Conservation (phyloP, 30 jellyfish, hydroid and myxozoan genomes). For the Cassiopea xamachana region DNA sequence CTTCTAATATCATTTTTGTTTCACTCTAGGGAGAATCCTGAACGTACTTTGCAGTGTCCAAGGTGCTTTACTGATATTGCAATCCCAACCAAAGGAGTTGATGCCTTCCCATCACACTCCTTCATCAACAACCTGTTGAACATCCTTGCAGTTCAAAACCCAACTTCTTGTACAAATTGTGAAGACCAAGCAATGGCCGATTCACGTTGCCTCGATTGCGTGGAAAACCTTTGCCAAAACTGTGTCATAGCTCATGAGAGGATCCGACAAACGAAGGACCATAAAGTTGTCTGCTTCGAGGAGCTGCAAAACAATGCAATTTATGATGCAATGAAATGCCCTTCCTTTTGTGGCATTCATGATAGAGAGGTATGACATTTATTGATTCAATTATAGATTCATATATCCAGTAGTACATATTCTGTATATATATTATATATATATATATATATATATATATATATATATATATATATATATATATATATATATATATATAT, state of each 20-base stretch:
- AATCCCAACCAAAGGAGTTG: constrained; percentile 93
- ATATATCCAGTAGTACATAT: too few relatives aligned
- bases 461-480: too few relatives aligned
- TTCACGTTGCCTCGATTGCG: constrained; percentile 98
- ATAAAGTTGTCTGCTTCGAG: constrained; percentile 88
- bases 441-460: too few relatives aligned
- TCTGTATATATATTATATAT: too few relatives aligned
- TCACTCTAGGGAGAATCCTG: constrained; percentile 71
- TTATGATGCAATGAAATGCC: constrained; percentile 94
- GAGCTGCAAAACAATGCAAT: constrained; percentile 98
- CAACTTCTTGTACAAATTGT: constrained; percentile 93
- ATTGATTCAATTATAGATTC: not conserved
- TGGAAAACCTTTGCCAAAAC: constrained; percentile 88
- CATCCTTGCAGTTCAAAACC: constrained; percentile 89
- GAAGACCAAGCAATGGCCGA: constrained; percentile 95
- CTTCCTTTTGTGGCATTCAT: constrained; percentile 92
- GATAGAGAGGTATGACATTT: constrained; percentile 85
- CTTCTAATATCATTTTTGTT: not conserved
- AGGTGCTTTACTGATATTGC: constrained; percentile 85
- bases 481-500: too few relatives aligned
- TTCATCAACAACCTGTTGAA: constrained; percentile 90
- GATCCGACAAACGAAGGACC: constrained; percentile 97
- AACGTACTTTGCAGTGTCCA: constrained; percentile 86
- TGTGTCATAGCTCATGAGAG: constrained; percentile 98
- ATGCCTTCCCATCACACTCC: constrained; percentile 92